These are phyloP conservation scores for Lophius piscatorius DNA, from an alignment of 2,113 vertebrate species.

Conservation along the genomic window DNA sequence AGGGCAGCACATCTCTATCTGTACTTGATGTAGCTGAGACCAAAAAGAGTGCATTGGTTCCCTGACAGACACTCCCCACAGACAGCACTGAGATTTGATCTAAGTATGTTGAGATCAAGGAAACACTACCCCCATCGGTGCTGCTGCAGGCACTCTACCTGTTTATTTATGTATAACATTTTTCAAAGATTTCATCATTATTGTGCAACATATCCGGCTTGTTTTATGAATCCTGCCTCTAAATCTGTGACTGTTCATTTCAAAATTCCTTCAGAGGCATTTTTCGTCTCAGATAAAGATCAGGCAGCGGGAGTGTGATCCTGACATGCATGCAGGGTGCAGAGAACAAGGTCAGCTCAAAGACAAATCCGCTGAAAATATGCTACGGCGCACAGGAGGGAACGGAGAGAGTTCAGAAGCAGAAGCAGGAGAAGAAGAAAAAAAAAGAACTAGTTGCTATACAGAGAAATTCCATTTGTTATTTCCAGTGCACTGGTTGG, in stretches of 20 bases:
- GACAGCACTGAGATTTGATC: constrained; percentile 27
- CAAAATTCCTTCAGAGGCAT: constrained; percentile 5
- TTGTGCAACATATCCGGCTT: constrained; percentile 22
- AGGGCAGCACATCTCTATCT: constrained; percentile 65
- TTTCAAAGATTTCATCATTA: constrained; percentile 36
- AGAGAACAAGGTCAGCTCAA: constrained; percentile 15
- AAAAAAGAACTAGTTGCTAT: constrained; percentile 27
- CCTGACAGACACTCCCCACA: constrained; percentile 7
- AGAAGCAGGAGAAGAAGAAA: no score
- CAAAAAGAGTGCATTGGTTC: constrained; percentile 5
- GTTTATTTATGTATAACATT: constrained; percentile 6
- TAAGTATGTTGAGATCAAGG: constrained; percentile 20
- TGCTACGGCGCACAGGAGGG: neutral
- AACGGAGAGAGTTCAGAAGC: neutral
- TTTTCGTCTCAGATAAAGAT: constrained; percentile 15
- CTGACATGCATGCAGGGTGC: neutral
- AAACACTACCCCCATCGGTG: constrained; percentile 1
- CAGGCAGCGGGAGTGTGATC: neutral
- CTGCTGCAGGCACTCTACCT: neutral
- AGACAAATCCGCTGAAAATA: constrained; percentile 15
- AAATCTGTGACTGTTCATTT: constrained; percentile 21
- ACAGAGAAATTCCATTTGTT: constrained; percentile 35
- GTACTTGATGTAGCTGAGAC: neutral
- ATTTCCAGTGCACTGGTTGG: constrained; percentile 60
- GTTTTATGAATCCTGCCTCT: constrained; percentile 17